Conservation (phyloP, 64 coral and sea anemone genomes). For the Stylophora pistillata region DNA sequence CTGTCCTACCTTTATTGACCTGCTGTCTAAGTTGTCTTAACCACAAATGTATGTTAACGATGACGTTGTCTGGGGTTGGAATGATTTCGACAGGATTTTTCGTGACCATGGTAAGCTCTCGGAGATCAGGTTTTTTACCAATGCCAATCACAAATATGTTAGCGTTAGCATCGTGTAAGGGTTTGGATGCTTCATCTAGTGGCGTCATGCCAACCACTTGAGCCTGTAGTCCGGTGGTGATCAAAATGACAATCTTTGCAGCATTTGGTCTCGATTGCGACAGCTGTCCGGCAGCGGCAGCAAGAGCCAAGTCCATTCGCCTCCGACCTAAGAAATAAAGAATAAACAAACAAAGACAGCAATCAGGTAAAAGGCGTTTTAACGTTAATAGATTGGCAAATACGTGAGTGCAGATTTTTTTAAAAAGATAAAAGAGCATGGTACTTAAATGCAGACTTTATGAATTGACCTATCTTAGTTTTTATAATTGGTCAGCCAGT, state of each 20-base stretch:
- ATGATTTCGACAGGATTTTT: conserved; percentile 51
- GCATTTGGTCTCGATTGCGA: conserved; percentile 42
- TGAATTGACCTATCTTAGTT: background rate
- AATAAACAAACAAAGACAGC: background rate
- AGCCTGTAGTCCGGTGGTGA: conserved; percentile 65
- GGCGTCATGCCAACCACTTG: background rate
- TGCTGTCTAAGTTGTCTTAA: conserved; percentile 8
- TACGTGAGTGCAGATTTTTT: background rate
- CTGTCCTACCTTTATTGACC: conserved; percentile 5
- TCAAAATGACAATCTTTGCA: conserved; percentile 44
- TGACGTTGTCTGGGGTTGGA: conserved; percentile 43
- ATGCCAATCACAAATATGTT: conserved; percentile 70
- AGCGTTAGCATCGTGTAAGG: conserved; percentile 57
- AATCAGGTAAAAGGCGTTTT: background rate
- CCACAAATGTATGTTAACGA: conserved; percentile 19
- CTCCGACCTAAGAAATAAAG: conserved; percentile 1
- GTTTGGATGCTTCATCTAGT: conserved; percentile 40
- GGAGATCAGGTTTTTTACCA: conserved; percentile 42
- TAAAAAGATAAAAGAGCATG: background rate
- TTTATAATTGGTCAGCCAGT: no score
- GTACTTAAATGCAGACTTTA: background rate
- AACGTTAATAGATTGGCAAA: no score
- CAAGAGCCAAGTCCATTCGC: conserved; percentile 73
- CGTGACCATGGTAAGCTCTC: conserved; percentile 31
- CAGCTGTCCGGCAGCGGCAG: conserved; percentile 42